Evolutionary conservation across 2,113 vertebrate genomes (phyloP).

Genomic region (Gallinago jamesoni): DNA sequence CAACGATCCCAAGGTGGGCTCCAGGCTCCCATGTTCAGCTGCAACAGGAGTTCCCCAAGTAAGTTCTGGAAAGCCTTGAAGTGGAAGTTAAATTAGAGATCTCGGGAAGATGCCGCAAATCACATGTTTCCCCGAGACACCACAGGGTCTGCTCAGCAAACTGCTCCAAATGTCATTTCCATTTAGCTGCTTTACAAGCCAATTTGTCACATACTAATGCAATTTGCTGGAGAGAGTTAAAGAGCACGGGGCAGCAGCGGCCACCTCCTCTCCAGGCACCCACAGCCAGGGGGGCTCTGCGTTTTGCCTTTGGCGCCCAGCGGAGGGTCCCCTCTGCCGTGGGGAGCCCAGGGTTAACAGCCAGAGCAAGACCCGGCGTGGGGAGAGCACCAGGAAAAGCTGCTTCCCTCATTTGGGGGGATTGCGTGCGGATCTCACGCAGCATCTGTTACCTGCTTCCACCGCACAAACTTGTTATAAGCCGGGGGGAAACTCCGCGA

Average conservation of each 20-base stretch:
- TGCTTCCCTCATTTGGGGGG: background rate
- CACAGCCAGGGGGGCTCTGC: background rate
- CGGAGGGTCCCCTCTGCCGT: background rate
- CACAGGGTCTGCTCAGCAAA: background rate
- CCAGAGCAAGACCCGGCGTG: background rate
- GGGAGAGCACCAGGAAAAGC: background rate
- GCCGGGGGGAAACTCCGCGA: background rate
- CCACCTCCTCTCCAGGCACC: background rate
- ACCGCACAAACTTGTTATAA: background rate
- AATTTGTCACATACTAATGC: constrained; percentile 53
- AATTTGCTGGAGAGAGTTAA: constrained; percentile 54
- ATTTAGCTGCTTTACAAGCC: constrained; percentile 49
- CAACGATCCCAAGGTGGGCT: background rate
- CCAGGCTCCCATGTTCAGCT: background rate
- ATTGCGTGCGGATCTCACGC: background rate
- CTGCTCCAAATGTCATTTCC: constrained; percentile 35
- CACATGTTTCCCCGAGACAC: background rate
- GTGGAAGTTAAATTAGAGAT: background rate
- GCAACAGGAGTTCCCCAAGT: constrained; percentile 19
- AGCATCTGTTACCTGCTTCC: constrained; percentile 30
- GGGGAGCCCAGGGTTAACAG: background rate
- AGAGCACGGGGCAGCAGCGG: constrained; percentile 19
- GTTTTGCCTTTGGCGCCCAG: background rate
- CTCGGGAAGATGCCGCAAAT: background rate
- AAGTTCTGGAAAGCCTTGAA: constrained; percentile 38